phyloP scores from a whole-genome alignment of 2,113 vertebrate genomes.

The Campylorhamphus procurvoides region DNA sequence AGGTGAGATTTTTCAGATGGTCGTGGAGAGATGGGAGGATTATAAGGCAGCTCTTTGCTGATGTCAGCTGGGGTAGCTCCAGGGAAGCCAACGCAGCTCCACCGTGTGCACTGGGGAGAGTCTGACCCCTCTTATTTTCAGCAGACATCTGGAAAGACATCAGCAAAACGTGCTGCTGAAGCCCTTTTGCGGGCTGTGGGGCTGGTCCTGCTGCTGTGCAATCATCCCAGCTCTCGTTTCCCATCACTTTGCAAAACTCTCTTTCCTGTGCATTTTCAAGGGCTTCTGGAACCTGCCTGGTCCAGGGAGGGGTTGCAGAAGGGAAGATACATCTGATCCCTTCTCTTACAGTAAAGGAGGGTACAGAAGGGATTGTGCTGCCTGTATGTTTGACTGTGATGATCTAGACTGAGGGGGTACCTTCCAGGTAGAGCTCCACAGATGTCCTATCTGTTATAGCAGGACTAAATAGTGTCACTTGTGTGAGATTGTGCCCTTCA shows the following conservation, averaged over 20 bases:
- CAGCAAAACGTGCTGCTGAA: not conserved
- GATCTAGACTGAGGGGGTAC: not conserved
- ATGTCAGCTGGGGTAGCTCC: not conserved
- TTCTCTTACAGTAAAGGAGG: not conserved
- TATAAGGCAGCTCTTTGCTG: not conserved
- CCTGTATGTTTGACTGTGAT: not conserved
- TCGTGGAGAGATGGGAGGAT: not conserved
- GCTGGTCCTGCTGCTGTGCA: not conserved
- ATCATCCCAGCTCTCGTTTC: not conserved
- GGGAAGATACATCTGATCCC: not conserved
- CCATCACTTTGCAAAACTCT: not conserved
- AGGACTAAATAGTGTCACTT: not conserved
- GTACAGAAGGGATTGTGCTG: not conserved
- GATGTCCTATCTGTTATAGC: not conserved
- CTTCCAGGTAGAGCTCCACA: not conserved
- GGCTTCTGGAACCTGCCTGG: not conserved
- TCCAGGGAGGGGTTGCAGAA: not conserved
- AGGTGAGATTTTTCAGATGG: not conserved
- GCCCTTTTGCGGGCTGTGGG: not conserved
- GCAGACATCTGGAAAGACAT: not conserved
- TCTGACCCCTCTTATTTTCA: not conserved
- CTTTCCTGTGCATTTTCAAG: not conserved
- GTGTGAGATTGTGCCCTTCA: not conserved
- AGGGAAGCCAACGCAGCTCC: not conserved
- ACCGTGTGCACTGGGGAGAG: not conserved